These are phyloP conservation scores for Sebastes flavidus DNA, from an alignment of 2,797 vertebrate species.

Conservation along the genomic window DNA sequence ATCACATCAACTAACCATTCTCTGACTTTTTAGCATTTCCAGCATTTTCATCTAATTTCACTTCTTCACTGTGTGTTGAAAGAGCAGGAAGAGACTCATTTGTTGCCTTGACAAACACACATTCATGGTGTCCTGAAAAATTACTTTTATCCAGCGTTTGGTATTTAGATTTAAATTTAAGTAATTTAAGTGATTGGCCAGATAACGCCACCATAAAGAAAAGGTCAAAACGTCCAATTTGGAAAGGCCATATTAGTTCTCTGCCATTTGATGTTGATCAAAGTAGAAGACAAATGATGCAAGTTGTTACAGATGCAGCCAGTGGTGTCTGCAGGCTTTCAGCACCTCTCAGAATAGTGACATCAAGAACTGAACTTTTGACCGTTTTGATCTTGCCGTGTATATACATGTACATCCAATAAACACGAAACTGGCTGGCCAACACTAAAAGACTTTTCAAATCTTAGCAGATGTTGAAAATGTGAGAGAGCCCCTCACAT, in stretches of 20 bases:
- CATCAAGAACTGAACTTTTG: background rate
- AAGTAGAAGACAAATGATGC: background rate
- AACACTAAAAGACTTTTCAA: too few relatives aligned
- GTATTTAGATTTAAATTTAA: background rate
- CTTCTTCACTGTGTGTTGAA: background rate
- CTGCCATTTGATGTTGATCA: background rate
- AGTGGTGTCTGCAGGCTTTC: background rate
- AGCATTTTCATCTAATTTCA: background rate
- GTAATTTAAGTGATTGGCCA: background rate
- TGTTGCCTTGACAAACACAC: background rate
- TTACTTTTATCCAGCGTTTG: background rate
- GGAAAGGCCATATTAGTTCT: slow-evolving; percentile 7
- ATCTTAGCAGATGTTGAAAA: too few relatives aligned
- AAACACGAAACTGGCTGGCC: background rate
- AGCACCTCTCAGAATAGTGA: background rate
- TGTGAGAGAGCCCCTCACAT: too few relatives aligned
- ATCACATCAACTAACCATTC: background rate
- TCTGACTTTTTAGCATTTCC: background rate
- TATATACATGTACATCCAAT: background rate
- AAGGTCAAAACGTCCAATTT: slow-evolving; percentile 30
- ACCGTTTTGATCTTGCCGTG: background rate
- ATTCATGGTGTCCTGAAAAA: background rate
- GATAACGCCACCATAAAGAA: background rate
- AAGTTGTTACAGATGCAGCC: background rate
- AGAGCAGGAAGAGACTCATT: background rate